Evolutionary conservation across 1,140 invertebrate genomes (phyloP).

Genomic region (Arctopsyche grandis): DNA sequence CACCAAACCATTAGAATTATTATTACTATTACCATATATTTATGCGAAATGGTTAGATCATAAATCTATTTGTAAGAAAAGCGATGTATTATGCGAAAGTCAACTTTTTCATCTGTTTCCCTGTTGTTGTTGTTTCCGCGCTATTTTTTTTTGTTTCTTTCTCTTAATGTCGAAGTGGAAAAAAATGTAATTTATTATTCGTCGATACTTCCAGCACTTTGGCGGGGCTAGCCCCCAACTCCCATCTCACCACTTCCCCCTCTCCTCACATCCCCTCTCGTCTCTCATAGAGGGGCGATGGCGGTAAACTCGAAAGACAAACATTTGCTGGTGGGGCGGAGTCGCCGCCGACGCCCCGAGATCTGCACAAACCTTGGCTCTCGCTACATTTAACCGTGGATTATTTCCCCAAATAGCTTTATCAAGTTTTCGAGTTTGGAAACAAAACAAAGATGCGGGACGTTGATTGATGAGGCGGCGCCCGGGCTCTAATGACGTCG

Average conservation of each 20-base stretch:
- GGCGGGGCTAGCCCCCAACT: not conserved
- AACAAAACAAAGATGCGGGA: slow-evolving; percentile 46
- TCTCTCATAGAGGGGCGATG: not conserved
- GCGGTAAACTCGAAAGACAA: slow-evolving; percentile 30
- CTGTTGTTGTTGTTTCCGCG: slow-evolving; percentile 2
- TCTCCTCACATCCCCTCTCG: not conserved
- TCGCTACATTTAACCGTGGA: slow-evolving; percentile 43
- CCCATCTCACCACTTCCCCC: too few species aligned
- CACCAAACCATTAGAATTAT: too few species aligned
- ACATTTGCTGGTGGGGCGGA: slow-evolving; percentile 24
- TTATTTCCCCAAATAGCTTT: slow-evolving; percentile 45
- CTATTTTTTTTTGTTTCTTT: not conserved
- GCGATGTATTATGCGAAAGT: not conserved
- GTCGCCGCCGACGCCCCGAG: not conserved
- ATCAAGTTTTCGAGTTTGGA: slow-evolving; percentile 47
- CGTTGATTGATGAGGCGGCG: slow-evolving; percentile 43
- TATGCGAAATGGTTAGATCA: not conserved
- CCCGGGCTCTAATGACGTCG: slow-evolving; percentile 37
- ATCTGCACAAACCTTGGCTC: slow-evolving; percentile 18
- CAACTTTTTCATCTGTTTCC: slow-evolving; percentile 1
- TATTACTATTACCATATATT: too few species aligned
- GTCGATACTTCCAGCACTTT: slow-evolving; percentile 36
- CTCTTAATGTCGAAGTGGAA: slow-evolving; percentile 15
- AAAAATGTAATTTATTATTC: slow-evolving; percentile 47
- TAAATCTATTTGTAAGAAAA: slow-evolving; percentile 9